Percentiles rank a stretch among this genome's conserved stretches.
phyloP scores from a whole-genome alignment of 1,140 invertebrate species.

The Drosophila nikananu region DNA sequence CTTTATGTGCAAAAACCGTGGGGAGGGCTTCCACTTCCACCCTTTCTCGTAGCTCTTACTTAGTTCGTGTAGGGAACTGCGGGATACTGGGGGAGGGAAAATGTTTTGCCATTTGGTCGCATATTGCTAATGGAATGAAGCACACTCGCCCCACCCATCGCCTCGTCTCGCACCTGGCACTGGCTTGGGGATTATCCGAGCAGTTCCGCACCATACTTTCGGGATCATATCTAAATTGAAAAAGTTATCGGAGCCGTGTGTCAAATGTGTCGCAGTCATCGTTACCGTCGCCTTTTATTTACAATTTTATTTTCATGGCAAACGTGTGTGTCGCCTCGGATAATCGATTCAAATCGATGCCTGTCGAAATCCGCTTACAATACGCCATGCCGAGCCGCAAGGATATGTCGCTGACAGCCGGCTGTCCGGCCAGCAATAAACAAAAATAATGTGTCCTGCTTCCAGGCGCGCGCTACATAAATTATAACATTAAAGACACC shows the following conservation, averaged over 20 bases:
- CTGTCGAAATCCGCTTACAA: conserved; percentile 21
- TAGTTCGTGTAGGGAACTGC: conserved; percentile 17
- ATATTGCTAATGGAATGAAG: conserved; percentile 52
- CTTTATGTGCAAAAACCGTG: conserved; percentile 34
- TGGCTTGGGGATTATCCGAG: conserved; percentile 32
- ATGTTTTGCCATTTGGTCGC: conserved; percentile 48
- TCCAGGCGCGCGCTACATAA: conserved; percentile 62
- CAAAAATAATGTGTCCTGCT: conserved; percentile 62
- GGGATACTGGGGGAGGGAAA: conserved; percentile 27
- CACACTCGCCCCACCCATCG: not conserved
- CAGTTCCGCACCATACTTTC: conserved; percentile 35
- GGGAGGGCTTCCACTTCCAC: not conserved
- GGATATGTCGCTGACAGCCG: conserved; percentile 56
- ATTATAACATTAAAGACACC: conserved; percentile 73
- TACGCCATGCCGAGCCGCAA: not conserved
- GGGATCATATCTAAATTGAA: conserved; percentile 58
- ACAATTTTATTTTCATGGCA: conserved; percentile 56
- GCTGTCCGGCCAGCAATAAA: conserved; percentile 64
- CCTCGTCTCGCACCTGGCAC: conserved; percentile 22
- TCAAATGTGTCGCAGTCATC: conserved; percentile 37
- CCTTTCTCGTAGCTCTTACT: conserved; percentile 31
- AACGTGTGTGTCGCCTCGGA: conserved; percentile 35
- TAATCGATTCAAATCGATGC: conserved; percentile 53
- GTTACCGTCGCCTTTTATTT: conserved; percentile 39
- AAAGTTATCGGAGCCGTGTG: conserved; percentile 54